Evolutionary conservation across 2,113 vertebrate genomes (phyloP), one percentile per base, ranked within the genome.

Genomic region (Anarhynchus alexandrinus): DNA sequence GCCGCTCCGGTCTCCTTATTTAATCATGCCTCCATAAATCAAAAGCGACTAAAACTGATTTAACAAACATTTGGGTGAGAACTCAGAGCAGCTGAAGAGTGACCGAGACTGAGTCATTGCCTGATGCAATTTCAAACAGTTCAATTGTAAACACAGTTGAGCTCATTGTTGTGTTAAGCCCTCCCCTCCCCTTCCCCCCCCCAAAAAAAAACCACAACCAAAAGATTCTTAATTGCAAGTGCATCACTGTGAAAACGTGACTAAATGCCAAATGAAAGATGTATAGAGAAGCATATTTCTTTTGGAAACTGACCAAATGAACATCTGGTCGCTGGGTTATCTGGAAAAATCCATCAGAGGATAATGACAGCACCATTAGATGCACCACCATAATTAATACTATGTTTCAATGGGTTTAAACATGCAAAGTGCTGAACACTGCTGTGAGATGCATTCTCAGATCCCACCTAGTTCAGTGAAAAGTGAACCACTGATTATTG

Each of bases 271-370:
- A 94, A 79, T 76, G 77, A 95, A 89, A 92, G 85, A 96, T 55
- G 20, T 88, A 83, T 51, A 90, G 85, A 70, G 79, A 78, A 88
- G 86, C 15, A 36, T 95, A 94, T 95, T 95, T 92, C 90, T 86
- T 82, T 96, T 96, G 96, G 96, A 97, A 88, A 78, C 13, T 34
- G 51, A 95, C 90, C 96, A 96, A 97, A 83, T 94, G 93, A 97
- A 97, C 96, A 96, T 96, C 96, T 97, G 96, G 93, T 88, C 5
- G 7, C 82, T 95, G 95, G 79, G 76, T 94, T 90, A 94, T 95
- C 95, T 94, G 86, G 86, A 89, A 91, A 87, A 93, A 97, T 89
- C 78, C 81, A 89, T 94, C 93, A 94, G 86, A 92, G 49, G 29
- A 88, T 95, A 91, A 96, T 89, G 88, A 95, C 86, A 94, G 74